These are phyloP conservation scores for Aegypius monachus DNA, from an alignment of 2,113 vertebrate genomes.

Conservation along the genomic window DNA sequence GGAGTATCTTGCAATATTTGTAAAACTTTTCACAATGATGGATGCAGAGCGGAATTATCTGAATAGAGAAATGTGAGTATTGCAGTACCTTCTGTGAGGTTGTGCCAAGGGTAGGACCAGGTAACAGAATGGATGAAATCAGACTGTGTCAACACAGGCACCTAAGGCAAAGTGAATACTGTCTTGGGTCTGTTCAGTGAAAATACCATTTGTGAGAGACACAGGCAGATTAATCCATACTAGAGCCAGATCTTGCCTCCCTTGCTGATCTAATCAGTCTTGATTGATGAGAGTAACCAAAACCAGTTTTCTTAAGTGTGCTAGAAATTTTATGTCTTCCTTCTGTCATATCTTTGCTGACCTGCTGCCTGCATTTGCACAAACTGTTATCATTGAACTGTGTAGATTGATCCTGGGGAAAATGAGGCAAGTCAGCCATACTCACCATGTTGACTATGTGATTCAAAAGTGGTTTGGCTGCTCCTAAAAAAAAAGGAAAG, in stretches of 20 bases:
- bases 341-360: neutral
- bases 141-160: neutral
- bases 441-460: constrained; percentile 5
- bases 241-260: neutral
- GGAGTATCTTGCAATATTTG: neutral
- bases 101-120: neutral
- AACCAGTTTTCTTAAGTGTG: neutral
- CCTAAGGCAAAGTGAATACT: neutral
- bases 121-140: neutral
- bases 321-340: neutral
- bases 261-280: neutral
- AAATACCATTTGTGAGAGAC: neutral
- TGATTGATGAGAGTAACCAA: neutral
- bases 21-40: neutral
- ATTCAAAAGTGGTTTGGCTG: constrained; percentile 54
- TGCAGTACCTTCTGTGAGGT: neutral
- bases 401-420: neutral
- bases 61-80: neutral
- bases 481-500: constrained; percentile 3
- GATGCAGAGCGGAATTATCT: neutral
- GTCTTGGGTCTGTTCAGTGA: neutral
- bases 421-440: neutral
- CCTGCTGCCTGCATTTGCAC: neutral
- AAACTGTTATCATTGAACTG: neutral
- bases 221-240: neutral